Base-by-base conservation (phyloP, 2,113 vertebrate species). In the Hippocampus mohnikei region DNA sequence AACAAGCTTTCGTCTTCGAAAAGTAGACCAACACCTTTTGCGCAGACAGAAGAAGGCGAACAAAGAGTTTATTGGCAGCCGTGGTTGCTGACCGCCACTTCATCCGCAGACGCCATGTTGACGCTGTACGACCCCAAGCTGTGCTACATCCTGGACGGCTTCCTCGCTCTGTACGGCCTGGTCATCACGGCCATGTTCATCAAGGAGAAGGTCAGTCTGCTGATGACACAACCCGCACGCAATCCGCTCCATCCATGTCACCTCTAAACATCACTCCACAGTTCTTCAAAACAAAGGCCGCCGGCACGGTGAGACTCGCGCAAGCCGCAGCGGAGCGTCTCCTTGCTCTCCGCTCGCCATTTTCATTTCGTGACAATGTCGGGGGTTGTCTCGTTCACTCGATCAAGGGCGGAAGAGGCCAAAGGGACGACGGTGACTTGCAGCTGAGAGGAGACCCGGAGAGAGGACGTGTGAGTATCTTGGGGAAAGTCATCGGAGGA, bases 81-180 rank as follows among this genome's bases (percentile, higher is more conserved):
- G 21, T 11, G 40, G 4, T 62, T 41, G 21, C 29, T 65, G 62
- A 65, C 41, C 13, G 23, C 13, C 25, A 59, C n/a, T 65, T 44
- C 10, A 15, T 66, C 10, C 48, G 52, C 33, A 53, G 67, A 53
- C 11, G 50, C 52, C 20, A n/a, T 18, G 50, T 27, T 48, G 64
- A 0, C 0, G 0, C 0, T 94, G 41, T 88, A 94, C 8, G 94
- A 96, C 64, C 95, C 96, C 21, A 76, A 67, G 23, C 81, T 95
- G 55, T 98, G 96, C 72, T 98, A 94, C 80, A 0, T 95, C 53
- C 84, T 98, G 81, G 96, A 98, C 21, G 94, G 93, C 1, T 81
- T 96, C 84, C 94, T 98, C 15, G 91, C 95, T 48, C 61, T 95
- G 18, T 98, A 98, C 0, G 94, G 94, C 0, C 50, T 98, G 5